Conservation (phyloP, 1,140 invertebrate species). For the Nasonia giraulti region DNA sequence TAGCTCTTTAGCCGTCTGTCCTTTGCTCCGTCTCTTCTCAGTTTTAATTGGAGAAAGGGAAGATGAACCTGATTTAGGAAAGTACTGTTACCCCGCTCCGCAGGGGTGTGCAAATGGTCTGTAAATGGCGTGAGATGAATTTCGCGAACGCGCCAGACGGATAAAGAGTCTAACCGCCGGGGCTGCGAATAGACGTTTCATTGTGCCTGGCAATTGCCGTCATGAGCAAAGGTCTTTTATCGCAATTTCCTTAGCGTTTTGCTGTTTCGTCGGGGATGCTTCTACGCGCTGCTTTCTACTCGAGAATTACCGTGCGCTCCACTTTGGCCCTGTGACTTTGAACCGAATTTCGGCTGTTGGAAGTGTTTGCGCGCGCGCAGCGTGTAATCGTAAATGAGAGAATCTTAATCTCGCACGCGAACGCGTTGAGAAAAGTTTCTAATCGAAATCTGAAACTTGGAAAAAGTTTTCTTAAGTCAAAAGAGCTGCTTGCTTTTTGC, state of each 20-base stretch:
- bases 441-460: no score
- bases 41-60: slow-evolving; percentile 29
- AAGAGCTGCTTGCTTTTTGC: no score
- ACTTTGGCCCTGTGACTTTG: not conserved
- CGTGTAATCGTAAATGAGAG: not conserved
- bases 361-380: no score
- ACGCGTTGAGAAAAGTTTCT: no score
- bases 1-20: slow-evolving; percentile 10
- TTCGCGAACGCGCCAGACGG: slow-evolving; percentile 4
- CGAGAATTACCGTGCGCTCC: not conserved
- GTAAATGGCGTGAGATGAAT: slow-evolving; percentile 36
- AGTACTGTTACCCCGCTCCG: slow-evolving; percentile 7
- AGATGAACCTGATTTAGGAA: slow-evolving; percentile 38
- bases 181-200: slow-evolving; percentile 1
- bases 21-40: not conserved
- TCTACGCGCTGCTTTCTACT: not conserved
- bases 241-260: slow-evolving; percentile 17
- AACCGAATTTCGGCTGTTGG: not conserved
- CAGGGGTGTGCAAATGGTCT: slow-evolving; percentile 17
- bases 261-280: not conserved
- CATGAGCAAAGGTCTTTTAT: slow-evolving; percentile 31
- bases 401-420: not conserved
- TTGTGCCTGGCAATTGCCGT: slow-evolving; percentile 31
- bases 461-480: no score
- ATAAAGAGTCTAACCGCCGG: slow-evolving; percentile 20